Base-by-base conservation (phyloP, 2,888 invertebrate genomes). In the Rambutsinella grinnellia region DNA sequence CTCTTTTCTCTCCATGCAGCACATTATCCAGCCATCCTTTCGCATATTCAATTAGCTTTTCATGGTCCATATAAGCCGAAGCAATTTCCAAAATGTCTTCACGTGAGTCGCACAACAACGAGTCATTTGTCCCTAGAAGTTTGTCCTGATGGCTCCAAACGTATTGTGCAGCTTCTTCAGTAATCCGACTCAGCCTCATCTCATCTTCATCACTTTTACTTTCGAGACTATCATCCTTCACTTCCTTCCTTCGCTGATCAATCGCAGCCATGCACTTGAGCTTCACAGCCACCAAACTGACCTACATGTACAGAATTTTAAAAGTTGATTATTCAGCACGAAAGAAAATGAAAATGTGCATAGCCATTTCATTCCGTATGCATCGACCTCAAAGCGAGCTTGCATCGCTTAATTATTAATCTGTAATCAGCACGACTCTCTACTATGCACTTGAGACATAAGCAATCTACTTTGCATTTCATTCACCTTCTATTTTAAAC, bases 281-380 rank as follows among this genome's bases (percentile, higher is more conserved):
- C 49, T 83, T 83, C 57, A 81, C 69, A 26, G 72, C 79, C 23
- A 82, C 80, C 47, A 82, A 69, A 17, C 69, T 80, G 3, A 78
- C 79, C 80, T 81, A 51, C n/a, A n/a, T n/a, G n/a, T n/a, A n/a
- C n/a, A n/a, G n/a, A n/a, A n/a, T n/a, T n/a, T n/a, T n/a, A n/a
- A n/a, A n/a, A n/a, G n/a, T n/a, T n/a, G n/a, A n/a, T n/a, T n/a
- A n/a, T n/a, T n/a, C n/a, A n/a, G n/a, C n/a, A n/a, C n/a, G n/a
- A n/a, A n/a, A n/a, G n/a, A n/a, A n/a, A n/a, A n/a, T n/a, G n/a
- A n/a, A n/a, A n/a, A n/a, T n/a, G n/a, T n/a, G n/a, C n/a, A n/a
- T n/a, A n/a, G n/a, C n/a, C n/a, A n/a, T n/a, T n/a, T n/a, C n/a
- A n/a, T n/a, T n/a, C n/a, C n/a, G n/a, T n/a, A n/a, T n/a, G n/a